Conservation (phyloP, 2,888 invertebrate species). For the Nemoura dubitans region DNA sequence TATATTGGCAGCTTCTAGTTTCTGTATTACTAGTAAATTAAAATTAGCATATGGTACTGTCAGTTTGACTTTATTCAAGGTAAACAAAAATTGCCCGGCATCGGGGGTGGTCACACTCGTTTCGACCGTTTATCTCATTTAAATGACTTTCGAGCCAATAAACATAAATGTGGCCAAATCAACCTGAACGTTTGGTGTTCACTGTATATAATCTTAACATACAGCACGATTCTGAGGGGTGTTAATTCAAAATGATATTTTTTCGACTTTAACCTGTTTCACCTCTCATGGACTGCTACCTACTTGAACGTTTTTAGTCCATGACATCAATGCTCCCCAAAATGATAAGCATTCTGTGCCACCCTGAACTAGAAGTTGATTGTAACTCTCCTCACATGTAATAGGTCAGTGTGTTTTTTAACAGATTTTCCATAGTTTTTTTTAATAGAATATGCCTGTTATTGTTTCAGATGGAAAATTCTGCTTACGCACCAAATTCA, state of each 20-base stretch:
- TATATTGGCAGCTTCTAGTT: conserved; percentile 44
- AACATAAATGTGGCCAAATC: neutral
- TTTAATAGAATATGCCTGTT: no score
- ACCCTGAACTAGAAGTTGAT: no score
- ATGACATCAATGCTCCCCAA: no score
- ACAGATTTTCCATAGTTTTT: no score
- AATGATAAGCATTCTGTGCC: no score
- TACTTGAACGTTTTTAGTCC: no score
- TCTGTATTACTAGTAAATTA: conserved; percentile 43
- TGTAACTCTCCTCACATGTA: no score
- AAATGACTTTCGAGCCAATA: neutral
- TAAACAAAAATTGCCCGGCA: conserved; percentile 46
- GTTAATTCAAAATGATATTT: neutral
- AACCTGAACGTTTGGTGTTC: neutral
- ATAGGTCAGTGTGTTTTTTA: no score
- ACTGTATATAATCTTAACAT: neutral
- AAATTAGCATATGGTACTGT: conserved; percentile 48
- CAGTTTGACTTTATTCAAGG: conserved; percentile 49
- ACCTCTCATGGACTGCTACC: neutral
- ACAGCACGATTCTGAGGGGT: neutral
- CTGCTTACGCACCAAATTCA: conserved; percentile 76
- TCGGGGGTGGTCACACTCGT: neutral
- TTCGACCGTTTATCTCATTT: neutral
- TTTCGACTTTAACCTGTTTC: conserved; percentile 16
- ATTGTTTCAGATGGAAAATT: conserved; percentile 73